Percentiles rank a stretch among this genome's conserved stretches.
phyloP scores from a whole-genome alignment of 2,888 invertebrate species.

The Balanococcus diminutus region DNA sequence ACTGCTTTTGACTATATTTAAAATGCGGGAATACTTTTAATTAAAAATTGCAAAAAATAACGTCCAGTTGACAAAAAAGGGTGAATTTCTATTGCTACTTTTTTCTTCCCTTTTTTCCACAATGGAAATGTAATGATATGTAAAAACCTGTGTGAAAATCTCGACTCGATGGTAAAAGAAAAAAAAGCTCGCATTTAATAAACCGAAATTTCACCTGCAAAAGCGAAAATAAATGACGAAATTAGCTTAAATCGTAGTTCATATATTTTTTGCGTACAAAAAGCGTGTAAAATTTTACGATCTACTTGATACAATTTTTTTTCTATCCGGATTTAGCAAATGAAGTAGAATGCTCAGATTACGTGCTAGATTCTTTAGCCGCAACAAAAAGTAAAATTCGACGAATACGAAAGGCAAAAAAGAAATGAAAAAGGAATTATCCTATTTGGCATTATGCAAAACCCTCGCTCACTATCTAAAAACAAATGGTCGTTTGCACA shows the following conservation, averaged over 20 bases:
- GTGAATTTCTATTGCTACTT: background rate
- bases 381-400: background rate
- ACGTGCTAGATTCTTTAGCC: background rate
- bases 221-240: background rate
- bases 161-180: too few species aligned
- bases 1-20: background rate
- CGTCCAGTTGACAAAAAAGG: background rate
- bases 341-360: background rate
- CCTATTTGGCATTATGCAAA: too few species aligned
- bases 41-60: conserved; percentile 3
- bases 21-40: background rate
- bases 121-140: background rate
- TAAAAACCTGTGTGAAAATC: background rate
- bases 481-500: too few species aligned
- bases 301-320: background rate
- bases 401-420: background rate
- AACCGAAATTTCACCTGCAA: background rate
- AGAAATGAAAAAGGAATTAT: background rate
- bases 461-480: too few species aligned
- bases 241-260: conserved; percentile 3
- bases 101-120: background rate
- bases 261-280: background rate
- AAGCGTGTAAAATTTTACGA: conserved; percentile 12
- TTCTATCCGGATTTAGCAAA: background rate
- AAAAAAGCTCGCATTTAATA: background rate